Percentiles rank a stretch among this genome's conserved stretches.
These are phyloP conservation scores for Drosophila mettleri DNA, from an alignment of 2,888 invertebrate species.

Conservation along the genomic window DNA sequence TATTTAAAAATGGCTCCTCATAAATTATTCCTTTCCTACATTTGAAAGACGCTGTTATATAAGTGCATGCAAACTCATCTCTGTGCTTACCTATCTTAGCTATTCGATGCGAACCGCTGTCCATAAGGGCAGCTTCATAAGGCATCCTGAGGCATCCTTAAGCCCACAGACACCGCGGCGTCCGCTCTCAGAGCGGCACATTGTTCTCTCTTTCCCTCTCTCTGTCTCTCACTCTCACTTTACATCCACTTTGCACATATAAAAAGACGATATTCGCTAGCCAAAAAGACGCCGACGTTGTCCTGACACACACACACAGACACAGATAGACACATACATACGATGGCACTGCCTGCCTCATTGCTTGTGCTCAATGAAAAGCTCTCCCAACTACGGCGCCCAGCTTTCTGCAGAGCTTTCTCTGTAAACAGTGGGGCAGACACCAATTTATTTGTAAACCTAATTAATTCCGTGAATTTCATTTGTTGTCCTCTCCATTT, in stretches of 20 bases:
- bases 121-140: conserved; percentile 18
- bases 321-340: neutral
- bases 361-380: conserved; percentile 72
- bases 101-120: conserved; percentile 13
- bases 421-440: conserved; percentile 21
- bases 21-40: neutral
- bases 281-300: conserved; percentile 51
- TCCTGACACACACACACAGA: conserved; percentile 21
- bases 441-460: too few relatives aligned
- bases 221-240: neutral
- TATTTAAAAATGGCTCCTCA: neutral
- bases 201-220: neutral
- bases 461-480: too few relatives aligned
- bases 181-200: conserved; percentile 31
- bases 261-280: conserved; percentile 36
- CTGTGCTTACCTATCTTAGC: conserved; percentile 11
- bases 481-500: too few relatives aligned
- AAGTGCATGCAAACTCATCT: neutral
- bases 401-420: conserved; percentile 56
- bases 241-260: conserved; percentile 5
- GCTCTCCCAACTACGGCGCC: conserved; percentile 40
- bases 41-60: neutral
- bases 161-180: conserved; percentile 69
- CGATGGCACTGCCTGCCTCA: conserved; percentile 55
- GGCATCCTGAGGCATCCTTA: conserved; percentile 28